Conservation (phyloP, 2,888 invertebrate species). For the Rotaria macrura region DNA sequence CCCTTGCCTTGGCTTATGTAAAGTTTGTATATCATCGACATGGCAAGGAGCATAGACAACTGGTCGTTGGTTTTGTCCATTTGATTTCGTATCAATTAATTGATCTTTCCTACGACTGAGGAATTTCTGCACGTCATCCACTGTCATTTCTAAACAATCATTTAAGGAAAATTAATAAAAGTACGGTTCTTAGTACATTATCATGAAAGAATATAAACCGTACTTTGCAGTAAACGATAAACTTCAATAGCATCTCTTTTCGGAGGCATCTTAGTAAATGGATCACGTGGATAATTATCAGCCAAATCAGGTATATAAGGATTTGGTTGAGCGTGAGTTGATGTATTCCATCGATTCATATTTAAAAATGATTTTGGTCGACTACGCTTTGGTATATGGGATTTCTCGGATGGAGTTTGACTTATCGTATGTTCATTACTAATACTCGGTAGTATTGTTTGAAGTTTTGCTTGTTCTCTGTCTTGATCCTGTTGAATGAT, state of each 20-base stretch:
- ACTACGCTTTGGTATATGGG: neutral
- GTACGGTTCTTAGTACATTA: too few species aligned
- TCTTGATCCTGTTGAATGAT: neutral
- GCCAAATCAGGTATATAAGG: constrained; percentile 40
- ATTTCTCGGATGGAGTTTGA: neutral
- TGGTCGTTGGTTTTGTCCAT: neutral
- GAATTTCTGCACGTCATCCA: neutral
- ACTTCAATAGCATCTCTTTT: constrained; percentile 17
- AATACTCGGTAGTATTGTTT: neutral
- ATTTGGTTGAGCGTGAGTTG: constrained; percentile 39
- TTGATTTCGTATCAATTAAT: too few species aligned
- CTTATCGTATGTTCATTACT: neutral
- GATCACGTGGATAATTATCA: constrained; percentile 47
- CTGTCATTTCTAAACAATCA: neutral
- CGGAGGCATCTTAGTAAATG: constrained; percentile 43
- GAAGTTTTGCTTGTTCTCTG: neutral
- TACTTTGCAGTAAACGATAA: neutral
- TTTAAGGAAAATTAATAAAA: too few species aligned
- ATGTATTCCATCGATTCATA: constrained; percentile 40
- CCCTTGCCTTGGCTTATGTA: neutral
- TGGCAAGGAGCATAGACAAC: constrained; percentile 15
- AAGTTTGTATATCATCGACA: neutral
- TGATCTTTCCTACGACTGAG: neutral
- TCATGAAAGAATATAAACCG: neutral
- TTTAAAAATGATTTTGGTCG: neutral